phyloP scores from a whole-genome alignment of 2,797 vertebrate genomes.

The Aphelocoma californica region DNA sequence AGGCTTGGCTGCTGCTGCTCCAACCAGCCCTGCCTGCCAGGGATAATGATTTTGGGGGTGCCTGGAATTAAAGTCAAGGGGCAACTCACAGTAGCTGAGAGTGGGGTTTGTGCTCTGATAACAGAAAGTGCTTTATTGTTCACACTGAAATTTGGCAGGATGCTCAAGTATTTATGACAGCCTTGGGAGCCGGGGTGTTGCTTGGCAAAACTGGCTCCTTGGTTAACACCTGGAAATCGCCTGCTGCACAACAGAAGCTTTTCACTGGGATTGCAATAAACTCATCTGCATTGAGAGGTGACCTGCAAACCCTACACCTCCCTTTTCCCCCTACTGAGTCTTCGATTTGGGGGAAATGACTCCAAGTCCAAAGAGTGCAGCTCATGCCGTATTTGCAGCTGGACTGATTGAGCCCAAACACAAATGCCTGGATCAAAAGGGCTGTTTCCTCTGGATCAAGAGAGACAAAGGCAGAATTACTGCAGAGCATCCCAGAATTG shows the following conservation, averaged over 20 bases:
- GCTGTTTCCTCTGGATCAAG: background rate
- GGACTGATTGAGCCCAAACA: background rate
- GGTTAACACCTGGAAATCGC: conserved; percentile 9
- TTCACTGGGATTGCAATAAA: conserved; percentile 27
- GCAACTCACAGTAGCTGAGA: background rate
- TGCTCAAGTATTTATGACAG: background rate
- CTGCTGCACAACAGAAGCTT: conserved; percentile 50
- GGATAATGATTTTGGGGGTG: conserved; percentile 7
- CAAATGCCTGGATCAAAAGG: background rate
- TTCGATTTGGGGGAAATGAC: background rate
- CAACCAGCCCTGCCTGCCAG: background rate
- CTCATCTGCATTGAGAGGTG: conserved; percentile 44
- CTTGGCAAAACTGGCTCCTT: background rate
- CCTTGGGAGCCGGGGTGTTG: background rate
- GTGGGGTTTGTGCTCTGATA: conserved; percentile 35
- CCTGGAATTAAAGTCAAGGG: background rate
- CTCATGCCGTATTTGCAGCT: background rate
- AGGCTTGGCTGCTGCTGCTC: conserved; percentile 1
- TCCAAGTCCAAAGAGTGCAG: background rate
- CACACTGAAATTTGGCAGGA: conserved; percentile 20
- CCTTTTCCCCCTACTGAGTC: background rate
- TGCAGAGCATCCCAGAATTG: background rate
- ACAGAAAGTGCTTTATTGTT: conserved; percentile 46
- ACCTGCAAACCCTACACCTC: background rate
- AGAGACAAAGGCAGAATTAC: background rate